These are phyloP conservation scores for Cyphomyrus plagiostoma DNA, from an alignment of 2,113 vertebrate genomes.

Conservation along the genomic window DNA sequence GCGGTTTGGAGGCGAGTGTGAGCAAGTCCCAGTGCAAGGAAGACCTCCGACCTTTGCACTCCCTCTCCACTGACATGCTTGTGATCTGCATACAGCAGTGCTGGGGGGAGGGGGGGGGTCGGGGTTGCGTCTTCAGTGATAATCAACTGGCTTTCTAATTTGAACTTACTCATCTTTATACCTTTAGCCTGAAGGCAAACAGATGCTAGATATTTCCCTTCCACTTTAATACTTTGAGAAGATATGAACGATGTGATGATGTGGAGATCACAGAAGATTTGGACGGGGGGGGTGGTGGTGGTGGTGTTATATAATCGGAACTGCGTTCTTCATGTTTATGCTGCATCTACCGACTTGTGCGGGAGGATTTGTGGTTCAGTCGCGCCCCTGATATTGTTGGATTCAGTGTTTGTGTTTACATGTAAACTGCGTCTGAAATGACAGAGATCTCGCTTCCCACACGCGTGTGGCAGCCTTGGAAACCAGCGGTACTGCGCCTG, in stretches of 20 bases:
- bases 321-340: neutral
- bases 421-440: neutral
- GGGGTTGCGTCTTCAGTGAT: neutral
- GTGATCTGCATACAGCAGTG: neutral
- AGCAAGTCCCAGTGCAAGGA: constrained; percentile 20
- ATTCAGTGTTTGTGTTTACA: neutral
- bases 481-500: neutral
- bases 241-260: neutral
- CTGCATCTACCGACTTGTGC: neutral
- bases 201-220: neutral
- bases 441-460: neutral
- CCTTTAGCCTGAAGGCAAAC: neutral
- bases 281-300: neutral
- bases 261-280: neutral
- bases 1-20: neutral
- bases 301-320: neutral
- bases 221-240: neutral
- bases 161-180: neutral
- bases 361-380: neutral
- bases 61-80: neutral
- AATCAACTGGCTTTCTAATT: neutral
- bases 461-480: neutral
- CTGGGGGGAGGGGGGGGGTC: neutral
- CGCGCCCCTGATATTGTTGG: neutral
- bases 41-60: constrained; percentile 5